Evolutionary conservation across 2,113 vertebrate genomes (phyloP).

Genomic region (Aptenodytes patagonicus): DNA sequence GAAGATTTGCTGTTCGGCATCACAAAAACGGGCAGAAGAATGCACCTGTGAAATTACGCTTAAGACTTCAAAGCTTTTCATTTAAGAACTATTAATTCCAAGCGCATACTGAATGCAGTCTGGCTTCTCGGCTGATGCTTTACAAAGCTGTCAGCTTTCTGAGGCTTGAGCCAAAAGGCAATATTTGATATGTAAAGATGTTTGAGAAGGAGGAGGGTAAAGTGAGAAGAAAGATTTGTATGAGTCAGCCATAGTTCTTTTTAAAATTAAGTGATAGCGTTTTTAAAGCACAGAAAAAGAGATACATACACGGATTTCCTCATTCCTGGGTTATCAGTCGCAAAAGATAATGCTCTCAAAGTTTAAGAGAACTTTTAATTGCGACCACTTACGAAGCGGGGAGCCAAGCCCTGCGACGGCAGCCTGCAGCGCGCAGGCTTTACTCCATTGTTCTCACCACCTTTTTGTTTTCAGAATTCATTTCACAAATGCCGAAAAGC

Average conservation of each 20-base stretch:
- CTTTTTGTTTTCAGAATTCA: neutral
- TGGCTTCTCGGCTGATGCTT: slow-evolving; percentile 39
- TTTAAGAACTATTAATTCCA: slow-evolving; percentile 53
- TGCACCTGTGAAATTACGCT: slow-evolving; percentile 20
- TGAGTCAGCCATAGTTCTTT: slow-evolving; percentile 33
- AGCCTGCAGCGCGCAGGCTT: neutral
- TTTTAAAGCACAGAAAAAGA: neutral
- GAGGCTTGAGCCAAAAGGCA: slow-evolving; percentile 56
- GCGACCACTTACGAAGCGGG: fast-evolving
- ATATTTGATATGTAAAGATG: slow-evolving; percentile 60
- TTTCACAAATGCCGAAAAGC: neutral
- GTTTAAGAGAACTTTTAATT: slow-evolving; percentile 22
- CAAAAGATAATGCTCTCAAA: neutral
- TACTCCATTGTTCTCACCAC: slow-evolving; percentile 29
- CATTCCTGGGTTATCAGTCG: neutral
- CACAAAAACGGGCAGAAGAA: neutral
- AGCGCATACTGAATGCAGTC: slow-evolving; percentile 31
- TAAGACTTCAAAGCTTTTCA: slow-evolving; percentile 29
- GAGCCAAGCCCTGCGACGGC: neutral
- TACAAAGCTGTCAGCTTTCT: slow-evolving; percentile 58
- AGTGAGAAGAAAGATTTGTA: slow-evolving; percentile 35
- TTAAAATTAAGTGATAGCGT: neutral
- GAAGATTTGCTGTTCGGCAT: neutral
- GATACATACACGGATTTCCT: neutral
- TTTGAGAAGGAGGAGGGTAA: slow-evolving; percentile 53